Percentiles rank a stretch among this genome's conserved stretches.
These are phyloP conservation scores for Trinorchestia longiramus DNA, from an alignment of 1,140 invertebrate species.

Conservation along the genomic window DNA sequence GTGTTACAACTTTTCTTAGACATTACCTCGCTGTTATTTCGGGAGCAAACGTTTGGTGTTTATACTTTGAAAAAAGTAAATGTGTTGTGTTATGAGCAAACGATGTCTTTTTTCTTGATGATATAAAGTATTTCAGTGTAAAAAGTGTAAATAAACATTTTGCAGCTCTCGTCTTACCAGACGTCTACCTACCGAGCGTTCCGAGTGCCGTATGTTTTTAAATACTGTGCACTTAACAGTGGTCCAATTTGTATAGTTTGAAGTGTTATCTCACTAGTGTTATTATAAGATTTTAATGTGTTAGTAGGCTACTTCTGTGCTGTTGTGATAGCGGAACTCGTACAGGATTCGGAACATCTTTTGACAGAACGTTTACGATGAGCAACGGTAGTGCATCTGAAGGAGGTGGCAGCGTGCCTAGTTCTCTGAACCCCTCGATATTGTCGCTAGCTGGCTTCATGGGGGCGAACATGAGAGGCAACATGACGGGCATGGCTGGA, in stretches of 20 bases:
- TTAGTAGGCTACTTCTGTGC: background rate
- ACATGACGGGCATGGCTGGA: constrained; percentile 62
- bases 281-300: background rate
- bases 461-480: constrained; percentile 38
- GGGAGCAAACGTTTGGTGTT: background rate
- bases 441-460: constrained; percentile 42
- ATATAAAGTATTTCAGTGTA: background rate
- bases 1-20: background rate
- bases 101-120: background rate
- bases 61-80: background rate
- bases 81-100: background rate
- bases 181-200: background rate
- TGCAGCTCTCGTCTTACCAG: background rate
- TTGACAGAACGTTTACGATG: constrained; percentile 26
- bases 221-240: background rate
- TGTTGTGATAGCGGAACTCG: background rate
- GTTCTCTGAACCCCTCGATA: constrained; percentile 38
- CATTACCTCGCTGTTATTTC: background rate
- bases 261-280: background rate
- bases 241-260: background rate
- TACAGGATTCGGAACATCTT: background rate
- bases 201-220: background rate
- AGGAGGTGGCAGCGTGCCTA: constrained; percentile 38
- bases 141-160: background rate
- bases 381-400: constrained; percentile 29